A percentile compares a stretch with the other conserved stretches of the same genome.
Evolutionary conservation across 1,140 invertebrate genomes (phyloP).

Genomic region (Copidosoma floridanum): DNA sequence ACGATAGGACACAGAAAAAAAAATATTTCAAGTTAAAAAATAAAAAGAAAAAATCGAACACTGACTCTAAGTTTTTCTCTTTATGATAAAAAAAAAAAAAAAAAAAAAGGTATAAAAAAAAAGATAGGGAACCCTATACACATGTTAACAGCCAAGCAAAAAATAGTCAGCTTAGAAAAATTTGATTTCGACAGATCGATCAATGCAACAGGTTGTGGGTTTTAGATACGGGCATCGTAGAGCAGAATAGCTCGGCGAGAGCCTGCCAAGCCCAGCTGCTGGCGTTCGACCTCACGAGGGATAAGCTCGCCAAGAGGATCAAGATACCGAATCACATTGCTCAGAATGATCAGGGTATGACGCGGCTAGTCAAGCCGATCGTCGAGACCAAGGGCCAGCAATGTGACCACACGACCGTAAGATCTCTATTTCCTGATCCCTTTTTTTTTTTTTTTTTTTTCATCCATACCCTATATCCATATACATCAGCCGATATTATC

Average conservation of each 20-base stretch:
- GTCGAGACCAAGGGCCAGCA: slow-evolving; percentile 21
- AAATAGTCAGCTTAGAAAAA: slow-evolving; percentile 22
- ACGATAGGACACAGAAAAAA: neutral
- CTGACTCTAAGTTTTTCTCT: too few species aligned
- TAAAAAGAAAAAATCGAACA: neutral
- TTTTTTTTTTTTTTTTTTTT: too few species aligned
- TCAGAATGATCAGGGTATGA: slow-evolving; percentile 21
- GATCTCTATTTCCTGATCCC: neutral
- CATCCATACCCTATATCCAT: too few species aligned
- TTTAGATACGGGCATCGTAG: slow-evolving; percentile 24
- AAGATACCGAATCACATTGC: slow-evolving; percentile 26
- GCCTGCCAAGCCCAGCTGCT: slow-evolving; percentile 20
- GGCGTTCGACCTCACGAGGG: slow-evolving; percentile 14
- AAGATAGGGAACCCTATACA: too few species aligned
- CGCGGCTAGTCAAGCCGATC: slow-evolving; percentile 17
- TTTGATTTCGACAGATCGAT: slow-evolving; percentile 29
- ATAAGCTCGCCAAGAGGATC: slow-evolving; percentile 19
- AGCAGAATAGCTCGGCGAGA: slow-evolving; percentile 3
- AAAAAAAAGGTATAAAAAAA: neutral
- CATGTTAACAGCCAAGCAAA: neutral
- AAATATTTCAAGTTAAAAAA: too few species aligned
- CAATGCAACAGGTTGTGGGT: slow-evolving; percentile 28
- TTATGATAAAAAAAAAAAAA: neutral
- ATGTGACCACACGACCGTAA: slow-evolving; percentile 22
- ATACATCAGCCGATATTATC: too few species aligned